phyloP scores from a whole-genome alignment of 2,888 invertebrate species.

The Hylaea fasciaria region DNA sequence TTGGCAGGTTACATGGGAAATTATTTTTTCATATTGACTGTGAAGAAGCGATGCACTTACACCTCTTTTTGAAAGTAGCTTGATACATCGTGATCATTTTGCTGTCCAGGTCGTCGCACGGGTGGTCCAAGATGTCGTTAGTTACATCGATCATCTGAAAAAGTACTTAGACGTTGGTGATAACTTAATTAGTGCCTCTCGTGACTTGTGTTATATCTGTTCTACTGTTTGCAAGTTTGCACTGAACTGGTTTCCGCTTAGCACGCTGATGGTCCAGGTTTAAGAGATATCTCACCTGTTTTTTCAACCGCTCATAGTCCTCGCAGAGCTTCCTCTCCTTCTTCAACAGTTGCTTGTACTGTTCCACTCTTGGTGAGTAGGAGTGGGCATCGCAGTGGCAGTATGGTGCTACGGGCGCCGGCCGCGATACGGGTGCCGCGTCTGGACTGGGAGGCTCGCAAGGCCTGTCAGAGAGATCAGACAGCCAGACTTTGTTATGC shows the following conservation, averaged over 20 bases:
- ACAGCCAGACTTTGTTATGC: background rate
- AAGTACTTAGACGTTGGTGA: too few relatives aligned
- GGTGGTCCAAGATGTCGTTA: conserved; percentile 86
- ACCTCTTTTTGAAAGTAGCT: conserved; percentile 85
- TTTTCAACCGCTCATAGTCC: conserved; percentile 80
- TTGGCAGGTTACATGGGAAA: too few relatives aligned
- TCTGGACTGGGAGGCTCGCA: conserved; percentile 85
- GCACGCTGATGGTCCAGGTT: too few relatives aligned
- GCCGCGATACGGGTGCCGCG: conserved; percentile 71
- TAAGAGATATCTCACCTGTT: conserved; percentile 61
- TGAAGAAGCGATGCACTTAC: conserved; percentile 53
- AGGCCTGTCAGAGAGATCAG: conserved; percentile 68
- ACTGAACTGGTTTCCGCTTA: too few relatives aligned
- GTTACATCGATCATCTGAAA: conserved; percentile 85
- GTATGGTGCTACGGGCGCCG: conserved; percentile 84
- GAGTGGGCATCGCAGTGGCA: conserved; percentile 87
- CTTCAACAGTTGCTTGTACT: conserved; percentile 85
- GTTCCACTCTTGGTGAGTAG: conserved; percentile 85
- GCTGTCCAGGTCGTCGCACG: conserved; percentile 86
- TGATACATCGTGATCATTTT: conserved; percentile 87
- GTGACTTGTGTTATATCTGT: too few relatives aligned
- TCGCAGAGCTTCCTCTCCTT: conserved; percentile 85
- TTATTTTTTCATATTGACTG: too few relatives aligned
- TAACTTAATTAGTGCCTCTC: too few relatives aligned
- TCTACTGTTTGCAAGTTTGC: too few relatives aligned